Percentiles rank a stretch among this genome's conserved stretches.
phyloP scores from a whole-genome alignment of 2,888 invertebrate species.

The Diachrysia chrysitis region DNA sequence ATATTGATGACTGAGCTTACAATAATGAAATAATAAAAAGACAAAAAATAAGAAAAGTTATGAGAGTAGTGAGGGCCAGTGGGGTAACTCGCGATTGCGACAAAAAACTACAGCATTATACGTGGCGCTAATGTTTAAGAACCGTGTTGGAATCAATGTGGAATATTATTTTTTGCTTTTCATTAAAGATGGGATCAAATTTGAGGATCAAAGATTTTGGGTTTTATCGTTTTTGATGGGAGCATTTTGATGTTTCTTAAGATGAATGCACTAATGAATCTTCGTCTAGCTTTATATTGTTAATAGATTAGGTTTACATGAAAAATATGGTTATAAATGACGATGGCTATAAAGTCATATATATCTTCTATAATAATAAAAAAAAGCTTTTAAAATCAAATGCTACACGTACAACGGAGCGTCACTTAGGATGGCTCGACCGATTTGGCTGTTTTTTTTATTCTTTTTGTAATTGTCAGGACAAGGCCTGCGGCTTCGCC shows the following conservation, averaged over 20 bases:
- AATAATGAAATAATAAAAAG: constrained; percentile 83
- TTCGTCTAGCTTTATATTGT: too few species aligned
- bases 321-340: too few species aligned
- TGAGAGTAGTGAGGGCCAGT: constrained; percentile 68
- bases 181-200: constrained; percentile 21
- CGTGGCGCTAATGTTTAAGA: constrained; percentile 46
- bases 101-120: constrained; percentile 53
- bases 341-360: too few species aligned
- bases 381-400: too few species aligned
- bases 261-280: too few species aligned
- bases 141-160: constrained; percentile 14
- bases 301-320: too few species aligned
- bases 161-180: constrained; percentile 28
- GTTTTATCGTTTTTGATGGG: not conserved
- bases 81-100: constrained; percentile 53
- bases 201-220: constrained; percentile 1
- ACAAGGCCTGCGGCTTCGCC: too few species aligned
- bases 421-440: too few species aligned
- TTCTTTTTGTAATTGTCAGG: too few species aligned
- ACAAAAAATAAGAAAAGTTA: constrained; percentile 68
- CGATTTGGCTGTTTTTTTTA: too few species aligned
- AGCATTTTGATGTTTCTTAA: not conserved
- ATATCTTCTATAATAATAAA: too few species aligned
- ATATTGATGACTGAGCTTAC: constrained; percentile 83
- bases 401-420: too few species aligned